Evolutionary conservation across 2,797 vertebrate species (phyloP).

Genomic region (Ambastaia sidthimunki): DNA sequence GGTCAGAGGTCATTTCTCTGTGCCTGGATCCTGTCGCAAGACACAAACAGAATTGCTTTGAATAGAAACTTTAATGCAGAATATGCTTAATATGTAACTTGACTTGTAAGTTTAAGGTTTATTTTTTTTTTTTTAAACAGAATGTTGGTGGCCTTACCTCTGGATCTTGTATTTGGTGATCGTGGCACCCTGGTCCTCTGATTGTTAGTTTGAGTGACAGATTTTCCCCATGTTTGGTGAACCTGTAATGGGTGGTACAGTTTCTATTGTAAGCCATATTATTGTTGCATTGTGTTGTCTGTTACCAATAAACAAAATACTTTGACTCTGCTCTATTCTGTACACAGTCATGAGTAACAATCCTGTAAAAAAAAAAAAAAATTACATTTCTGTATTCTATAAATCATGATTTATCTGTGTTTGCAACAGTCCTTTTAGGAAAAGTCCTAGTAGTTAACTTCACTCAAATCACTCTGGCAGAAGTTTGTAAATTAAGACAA

Average conservation of each 20-base stretch:
- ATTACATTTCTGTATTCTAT: no score
- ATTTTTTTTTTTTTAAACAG: background rate
- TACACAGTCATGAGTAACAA: no score
- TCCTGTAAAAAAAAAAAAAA: no score
- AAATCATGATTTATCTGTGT: no score
- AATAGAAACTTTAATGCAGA: background rate
- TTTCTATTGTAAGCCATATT: background rate
- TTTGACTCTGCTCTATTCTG: background rate
- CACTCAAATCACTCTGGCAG: background rate
- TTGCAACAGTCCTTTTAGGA: no score
- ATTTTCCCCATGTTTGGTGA: background rate
- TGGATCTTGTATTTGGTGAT: background rate
- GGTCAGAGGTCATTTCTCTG: slow-evolving; percentile 33
- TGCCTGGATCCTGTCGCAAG: slow-evolving; percentile 53
- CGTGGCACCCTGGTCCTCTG: background rate
- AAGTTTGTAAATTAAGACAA: background rate
- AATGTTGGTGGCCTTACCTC: no score
- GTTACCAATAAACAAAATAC: background rate
- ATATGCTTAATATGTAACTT: background rate
- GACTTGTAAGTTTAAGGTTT: background rate
- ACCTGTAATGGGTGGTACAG: background rate
- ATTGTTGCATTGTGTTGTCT: background rate
- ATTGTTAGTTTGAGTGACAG: background rate
- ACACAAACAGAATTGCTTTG: slow-evolving; percentile 1
- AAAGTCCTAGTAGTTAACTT: background rate